Evolutionary conservation across 1,140 invertebrate genomes (phyloP), one percentile per base, ranked within the genome.

Genomic region (Octopus sinensis): DNA sequence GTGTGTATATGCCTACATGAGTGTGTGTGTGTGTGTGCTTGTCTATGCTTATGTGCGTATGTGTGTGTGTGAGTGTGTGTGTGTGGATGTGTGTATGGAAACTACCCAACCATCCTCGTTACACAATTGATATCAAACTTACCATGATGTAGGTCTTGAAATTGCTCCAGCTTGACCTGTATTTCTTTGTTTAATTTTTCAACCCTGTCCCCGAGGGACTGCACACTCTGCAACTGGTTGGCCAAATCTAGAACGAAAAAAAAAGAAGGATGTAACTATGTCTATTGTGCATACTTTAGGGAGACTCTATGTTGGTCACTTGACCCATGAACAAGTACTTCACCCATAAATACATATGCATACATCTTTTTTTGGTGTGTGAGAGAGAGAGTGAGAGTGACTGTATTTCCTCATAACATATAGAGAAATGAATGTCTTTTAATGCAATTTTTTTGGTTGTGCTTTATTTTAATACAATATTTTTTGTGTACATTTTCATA

Each of bases 161-260:
- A 52, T 7, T 80, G 23, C 10, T 83, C 53, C 17, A 81, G 76
- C n/a, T 30, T 81, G 68, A 80, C 76, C 5, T 54, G 71, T 0
- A 82, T 81, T n/a, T 83, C 77, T 9, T 84, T 86, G 81, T 93
- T 93, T 51, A 91, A 86, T 0, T 86, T 81, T 30, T 90, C 90
- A 4, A 94, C 89, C 0, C 88, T 84, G 2, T 89, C 87, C 4
- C 92, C 92, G 0, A 89, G 87, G 0, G 84, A 82, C 68, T 91
- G 90, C 4, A 93, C 92, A 17, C 89, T 82, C 6, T 89, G 86
- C 6, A 95, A 88, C 54, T 92, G 91, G 2, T 92, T 91, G 80
- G 91, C 87, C 43, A 94, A 86, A 76, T 92, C 91, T 81, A 86
- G 83, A 79, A 83, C 9, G 53, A 77, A 54, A 73, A 80, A 52